These are phyloP conservation scores for Eriocheir sinensis DNA, from an alignment of 1,140 invertebrate genomes.

Conservation along the genomic window DNA sequence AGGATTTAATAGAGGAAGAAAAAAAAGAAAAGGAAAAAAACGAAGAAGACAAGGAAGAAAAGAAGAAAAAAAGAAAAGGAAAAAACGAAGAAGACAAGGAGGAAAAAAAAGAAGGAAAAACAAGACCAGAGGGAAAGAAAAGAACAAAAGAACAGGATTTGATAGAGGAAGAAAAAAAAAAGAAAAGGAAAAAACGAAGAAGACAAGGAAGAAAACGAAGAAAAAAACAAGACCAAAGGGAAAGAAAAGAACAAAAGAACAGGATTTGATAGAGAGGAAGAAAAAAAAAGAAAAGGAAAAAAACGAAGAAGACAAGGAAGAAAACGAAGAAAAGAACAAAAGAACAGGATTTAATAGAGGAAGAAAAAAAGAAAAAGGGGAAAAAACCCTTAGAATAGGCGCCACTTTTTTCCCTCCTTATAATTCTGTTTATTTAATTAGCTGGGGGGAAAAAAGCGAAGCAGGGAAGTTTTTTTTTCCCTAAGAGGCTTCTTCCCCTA, in stretches of 20 bases:
- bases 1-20: too few relatives aligned
- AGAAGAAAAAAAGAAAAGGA: too few relatives aligned
- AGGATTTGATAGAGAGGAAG: too few relatives aligned
- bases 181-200: not conserved
- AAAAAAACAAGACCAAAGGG: not conserved
- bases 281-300: not conserved
- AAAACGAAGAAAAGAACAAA: not conserved
- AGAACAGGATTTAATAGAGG: not conserved
- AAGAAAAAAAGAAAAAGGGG: not conserved
- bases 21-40: too few relatives aligned
- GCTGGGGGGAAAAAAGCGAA: not conserved
- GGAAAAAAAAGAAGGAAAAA: not conserved
- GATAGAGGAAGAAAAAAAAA: not conserved
- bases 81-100: not conserved
- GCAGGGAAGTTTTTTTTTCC: not conserved
- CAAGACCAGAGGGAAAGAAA: not conserved
- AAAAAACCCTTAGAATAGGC: not conserved
- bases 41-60: too few relatives aligned
- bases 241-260: too few relatives aligned
- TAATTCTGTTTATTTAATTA: slow-evolving; percentile 47
- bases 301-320: not conserved
- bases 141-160: not conserved
- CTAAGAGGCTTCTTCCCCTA: slow-evolving; percentile 36
- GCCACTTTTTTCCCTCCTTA: not conserved
- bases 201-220: not conserved